A percentile compares a stretch with the other conserved stretches of the same genome.
phyloP scores from a whole-genome alignment of 2,888 invertebrate genomes.

The Chironomus riparius region DNA sequence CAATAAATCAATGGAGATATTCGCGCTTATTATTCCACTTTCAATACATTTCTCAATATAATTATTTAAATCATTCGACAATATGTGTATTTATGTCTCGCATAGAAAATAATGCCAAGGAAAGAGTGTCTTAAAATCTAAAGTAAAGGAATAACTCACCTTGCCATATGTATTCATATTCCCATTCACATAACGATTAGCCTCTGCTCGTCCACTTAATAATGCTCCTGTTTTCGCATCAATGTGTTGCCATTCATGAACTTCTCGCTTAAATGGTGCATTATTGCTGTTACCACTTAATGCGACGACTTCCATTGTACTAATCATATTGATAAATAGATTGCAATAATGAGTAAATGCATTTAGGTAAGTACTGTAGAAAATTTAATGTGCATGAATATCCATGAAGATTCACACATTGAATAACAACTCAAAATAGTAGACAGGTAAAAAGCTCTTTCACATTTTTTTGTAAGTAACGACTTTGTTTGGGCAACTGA shows the following conservation, averaged over 20 bases:
- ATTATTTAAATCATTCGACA: no score
- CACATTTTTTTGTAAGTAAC: no score
- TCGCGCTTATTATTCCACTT: no score
- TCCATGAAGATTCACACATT: no score
- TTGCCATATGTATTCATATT: constrained; percentile 43
- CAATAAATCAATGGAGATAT: neutral
- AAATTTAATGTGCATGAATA: no score
- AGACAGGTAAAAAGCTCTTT: no score
- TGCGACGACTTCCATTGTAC: constrained; percentile 32
- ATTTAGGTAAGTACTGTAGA: neutral
- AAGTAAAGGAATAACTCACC: constrained; percentile 33
- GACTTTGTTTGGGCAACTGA: neutral
- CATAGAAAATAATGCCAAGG: neutral
- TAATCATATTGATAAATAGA: neutral
- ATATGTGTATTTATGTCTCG: no score
- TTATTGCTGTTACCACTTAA: constrained; percentile 33
- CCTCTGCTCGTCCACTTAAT: constrained; percentile 42
- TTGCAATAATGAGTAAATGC: neutral
- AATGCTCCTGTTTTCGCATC: constrained; percentile 43
- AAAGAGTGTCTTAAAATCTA: neutral
- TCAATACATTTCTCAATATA: no score
- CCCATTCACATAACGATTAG: constrained; percentile 44
- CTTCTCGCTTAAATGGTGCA: constrained; percentile 43
- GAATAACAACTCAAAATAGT: no score
- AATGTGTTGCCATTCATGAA: constrained; percentile 44